These are phyloP conservation scores for Drosophila niveifrons DNA, from an alignment of 2,888 invertebrate species.

Conservation along the genomic window DNA sequence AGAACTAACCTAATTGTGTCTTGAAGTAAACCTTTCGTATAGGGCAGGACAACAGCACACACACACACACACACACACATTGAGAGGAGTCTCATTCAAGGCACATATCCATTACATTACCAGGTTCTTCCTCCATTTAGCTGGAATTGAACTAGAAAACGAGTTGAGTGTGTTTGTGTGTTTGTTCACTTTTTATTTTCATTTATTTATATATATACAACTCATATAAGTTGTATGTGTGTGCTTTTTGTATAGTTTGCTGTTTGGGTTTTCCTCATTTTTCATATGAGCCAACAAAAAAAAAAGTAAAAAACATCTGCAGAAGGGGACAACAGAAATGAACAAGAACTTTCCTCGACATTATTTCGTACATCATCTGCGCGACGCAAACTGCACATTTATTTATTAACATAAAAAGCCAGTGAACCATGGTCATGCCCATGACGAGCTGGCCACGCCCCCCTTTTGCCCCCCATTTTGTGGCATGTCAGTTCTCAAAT, in stretches of 20 bases:
- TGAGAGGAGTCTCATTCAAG: slow-evolving; percentile 30
- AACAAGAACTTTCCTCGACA: background rate
- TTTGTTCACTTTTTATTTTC: slow-evolving; percentile 42
- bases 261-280: slow-evolving; percentile 10
- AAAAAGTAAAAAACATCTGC: slow-evolving; percentile 17
- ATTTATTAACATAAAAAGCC: slow-evolving; percentile 82
- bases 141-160: slow-evolving; percentile 79
- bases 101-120: slow-evolving; percentile 71
- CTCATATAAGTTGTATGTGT: slow-evolving; percentile 6
- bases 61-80: slow-evolving; percentile 15
- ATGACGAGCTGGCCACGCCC: slow-evolving; percentile 22
- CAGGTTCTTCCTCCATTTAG: slow-evolving; percentile 67
- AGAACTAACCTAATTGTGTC: slow-evolving; percentile 71
- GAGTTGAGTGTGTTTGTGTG: slow-evolving; percentile 49
- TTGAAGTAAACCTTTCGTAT: slow-evolving; percentile 47
- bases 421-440: slow-evolving; percentile 76
- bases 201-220: slow-evolving; percentile 40
- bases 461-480: background rate
- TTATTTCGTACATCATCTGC: slow-evolving; percentile 17
- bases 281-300: background rate
- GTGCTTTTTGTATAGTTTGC: slow-evolving; percentile 13
- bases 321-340: slow-evolving; percentile 11
- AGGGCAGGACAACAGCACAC: slow-evolving; percentile 33
- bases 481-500: slow-evolving; percentile 21
- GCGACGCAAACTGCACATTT: slow-evolving; percentile 58